phyloP scores from a whole-genome alignment of 1,140 invertebrate genomes.

The Drosophila suzukii region DNA sequence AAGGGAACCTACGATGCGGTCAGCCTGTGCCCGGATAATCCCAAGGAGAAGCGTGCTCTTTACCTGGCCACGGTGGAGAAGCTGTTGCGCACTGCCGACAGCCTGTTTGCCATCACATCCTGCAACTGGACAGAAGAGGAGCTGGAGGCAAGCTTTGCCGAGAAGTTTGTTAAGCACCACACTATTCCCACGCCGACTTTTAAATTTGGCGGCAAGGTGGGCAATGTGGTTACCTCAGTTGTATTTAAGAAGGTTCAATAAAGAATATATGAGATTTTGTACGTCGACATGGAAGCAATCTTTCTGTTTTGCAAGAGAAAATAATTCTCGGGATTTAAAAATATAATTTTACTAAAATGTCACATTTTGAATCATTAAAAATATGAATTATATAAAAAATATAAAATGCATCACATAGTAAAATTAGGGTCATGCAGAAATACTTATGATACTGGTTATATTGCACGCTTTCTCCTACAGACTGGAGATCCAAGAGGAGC shows the following conservation, averaged over 20 bases:
- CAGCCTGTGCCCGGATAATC: slow-evolving; percentile 90
- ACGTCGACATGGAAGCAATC: not conserved
- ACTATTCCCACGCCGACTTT: slow-evolving; percentile 92
- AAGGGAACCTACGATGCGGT: slow-evolving; percentile 98
- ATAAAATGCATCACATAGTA: slow-evolving; percentile 3
- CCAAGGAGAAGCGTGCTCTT: slow-evolving; percentile 86
- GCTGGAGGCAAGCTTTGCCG: slow-evolving; percentile 89
- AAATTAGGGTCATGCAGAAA: not conserved
- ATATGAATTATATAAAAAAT: not conserved
- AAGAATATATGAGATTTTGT: not conserved
- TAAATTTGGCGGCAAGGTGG: slow-evolving; percentile 93
- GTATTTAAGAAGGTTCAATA: slow-evolving; percentile 86
- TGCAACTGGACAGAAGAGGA: slow-evolving; percentile 98
- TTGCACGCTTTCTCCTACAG: not conserved
- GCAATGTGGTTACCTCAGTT: slow-evolving; percentile 91
- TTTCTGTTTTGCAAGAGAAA: no score
- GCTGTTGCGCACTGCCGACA: slow-evolving; percentile 68
- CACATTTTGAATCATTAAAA: not conserved
- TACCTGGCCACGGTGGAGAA: slow-evolving; percentile 89
- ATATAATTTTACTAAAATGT: not conserved
- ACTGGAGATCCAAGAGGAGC: slow-evolving; percentile 36
- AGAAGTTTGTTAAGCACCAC: slow-evolving; percentile 87
- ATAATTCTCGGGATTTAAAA: no score
- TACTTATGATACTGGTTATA: not conserved
- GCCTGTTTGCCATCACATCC: slow-evolving; percentile 93